phyloP scores from a whole-genome alignment of 1,140 invertebrate species.

The Solenopsis fugax region DNA sequence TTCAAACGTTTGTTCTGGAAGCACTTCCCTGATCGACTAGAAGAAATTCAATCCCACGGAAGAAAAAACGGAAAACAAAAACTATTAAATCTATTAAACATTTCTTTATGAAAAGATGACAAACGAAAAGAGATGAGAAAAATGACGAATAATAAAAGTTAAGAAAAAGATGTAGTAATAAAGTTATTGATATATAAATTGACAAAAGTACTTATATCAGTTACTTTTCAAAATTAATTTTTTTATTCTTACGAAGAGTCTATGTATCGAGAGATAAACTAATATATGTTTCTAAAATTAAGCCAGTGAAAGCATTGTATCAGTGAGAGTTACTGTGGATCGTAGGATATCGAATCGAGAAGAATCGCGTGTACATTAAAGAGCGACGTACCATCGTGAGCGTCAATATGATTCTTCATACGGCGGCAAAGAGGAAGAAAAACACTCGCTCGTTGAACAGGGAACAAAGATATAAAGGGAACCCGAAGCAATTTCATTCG shows the following conservation, averaged over 20 bases:
- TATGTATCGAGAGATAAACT: not conserved
- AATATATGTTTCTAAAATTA: not conserved
- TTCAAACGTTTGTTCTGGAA: slow-evolving; percentile 18
- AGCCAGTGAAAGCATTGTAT: no score
- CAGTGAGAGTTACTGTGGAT: not conserved
- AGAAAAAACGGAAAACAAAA: not conserved
- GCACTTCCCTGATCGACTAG: not conserved
- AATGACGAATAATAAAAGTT: not conserved
- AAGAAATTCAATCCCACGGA: not conserved
- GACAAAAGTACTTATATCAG: not conserved
- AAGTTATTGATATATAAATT: not conserved
- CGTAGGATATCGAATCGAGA: not conserved
- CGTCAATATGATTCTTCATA: slow-evolving; percentile 25
- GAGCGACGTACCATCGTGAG: slow-evolving; percentile 6
- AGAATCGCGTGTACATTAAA: slow-evolving; percentile 44
- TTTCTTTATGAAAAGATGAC: not conserved
- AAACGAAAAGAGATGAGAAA: not conserved
- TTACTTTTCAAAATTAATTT: not conserved
- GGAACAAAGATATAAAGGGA: slow-evolving; percentile 55
- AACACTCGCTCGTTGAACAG: not conserved
- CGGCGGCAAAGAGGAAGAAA: not conserved
- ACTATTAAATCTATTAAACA: not conserved
- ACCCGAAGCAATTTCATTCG: slow-evolving; percentile 69
- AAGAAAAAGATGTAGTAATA: not conserved
- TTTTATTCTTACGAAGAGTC: not conserved